Percentiles rank a stretch among this genome's conserved stretches.
Evolutionary conservation across 2,888 invertebrate genomes (phyloP).

Genomic region (Epirrhoe alternata): DNA sequence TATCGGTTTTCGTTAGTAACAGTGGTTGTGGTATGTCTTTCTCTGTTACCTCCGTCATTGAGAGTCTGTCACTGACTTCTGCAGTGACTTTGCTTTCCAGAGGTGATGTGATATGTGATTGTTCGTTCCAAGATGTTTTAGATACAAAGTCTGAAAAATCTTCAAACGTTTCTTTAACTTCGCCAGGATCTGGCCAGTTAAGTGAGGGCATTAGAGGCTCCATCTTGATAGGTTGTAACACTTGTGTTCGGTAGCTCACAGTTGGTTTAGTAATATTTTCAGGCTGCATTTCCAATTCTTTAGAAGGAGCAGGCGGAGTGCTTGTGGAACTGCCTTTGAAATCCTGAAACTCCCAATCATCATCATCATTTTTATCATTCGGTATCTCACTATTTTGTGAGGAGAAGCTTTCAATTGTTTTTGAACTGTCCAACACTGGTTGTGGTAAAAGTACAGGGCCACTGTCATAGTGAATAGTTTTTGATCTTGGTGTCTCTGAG

Average conservation of each 20-base stretch:
- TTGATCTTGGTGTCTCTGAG: slow-evolving; percentile 80
- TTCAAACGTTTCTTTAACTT: slow-evolving; percentile 77
- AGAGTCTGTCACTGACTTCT: slow-evolving; percentile 35
- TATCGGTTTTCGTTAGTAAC: slow-evolving; percentile 39
- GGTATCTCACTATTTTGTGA: slow-evolving; percentile 38
- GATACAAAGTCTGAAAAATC: slow-evolving; percentile 77
- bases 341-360: slow-evolving; percentile 79
- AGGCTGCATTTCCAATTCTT: slow-evolving; percentile 38
- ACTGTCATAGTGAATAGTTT: slow-evolving; percentile 78
- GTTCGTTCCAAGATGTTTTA: slow-evolving; percentile 54
- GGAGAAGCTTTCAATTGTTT: slow-evolving; percentile 41
- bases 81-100: slow-evolving; percentile 26
- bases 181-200: slow-evolving; percentile 82
- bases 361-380: slow-evolving; percentile 53
- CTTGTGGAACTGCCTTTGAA: slow-evolving; percentile 60
- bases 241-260: slow-evolving; percentile 60
- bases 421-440: slow-evolving; percentile 47
- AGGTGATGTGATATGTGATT: slow-evolving; percentile 29
- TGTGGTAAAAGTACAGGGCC: slow-evolving; percentile 64
- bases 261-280: slow-evolving; percentile 47
- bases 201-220: slow-evolving; percentile 74
- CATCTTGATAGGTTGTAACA: slow-evolving; percentile 77
- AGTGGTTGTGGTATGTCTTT: slow-evolving; percentile 14
- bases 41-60: slow-evolving; percentile 33
- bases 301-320: slow-evolving; percentile 36